Conservation (phyloP, 2,888 invertebrate species). For the Masnerella sp. region DNA sequence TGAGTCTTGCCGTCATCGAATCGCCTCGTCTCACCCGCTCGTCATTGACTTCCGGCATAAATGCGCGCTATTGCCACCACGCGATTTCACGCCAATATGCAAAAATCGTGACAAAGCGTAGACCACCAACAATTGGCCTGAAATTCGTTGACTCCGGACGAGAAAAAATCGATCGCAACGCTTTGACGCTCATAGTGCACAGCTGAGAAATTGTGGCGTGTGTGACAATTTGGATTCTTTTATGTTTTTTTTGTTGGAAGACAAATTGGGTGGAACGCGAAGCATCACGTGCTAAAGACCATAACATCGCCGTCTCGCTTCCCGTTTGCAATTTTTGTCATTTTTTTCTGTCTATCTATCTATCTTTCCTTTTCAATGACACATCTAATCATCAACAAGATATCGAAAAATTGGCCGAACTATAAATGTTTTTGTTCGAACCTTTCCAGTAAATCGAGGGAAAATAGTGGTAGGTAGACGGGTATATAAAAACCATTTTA, state of each 20-base stretch:
- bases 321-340: constrained; percentile 2
- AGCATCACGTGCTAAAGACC: constrained; percentile 39
- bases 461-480: constrained; percentile 76
- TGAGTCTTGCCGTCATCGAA: constrained; percentile 59
- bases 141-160: constrained; percentile 31
- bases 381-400: constrained; percentile 60
- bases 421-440: constrained; percentile 74
- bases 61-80: constrained; percentile 38
- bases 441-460: constrained; percentile 77
- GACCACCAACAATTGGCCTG: constrained; percentile 26
- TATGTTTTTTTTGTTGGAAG: background rate
- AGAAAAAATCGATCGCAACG: constrained; percentile 26
- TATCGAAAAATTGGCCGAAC: constrained; percentile 67
- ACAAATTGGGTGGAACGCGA: constrained; percentile 10
- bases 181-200: constrained; percentile 62
- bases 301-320: constrained; percentile 32
- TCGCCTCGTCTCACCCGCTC: constrained; percentile 58
- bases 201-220: constrained; percentile 51
- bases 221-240: constrained; percentile 32
- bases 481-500: constrained; percentile 71
- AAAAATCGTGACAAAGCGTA: background rate
- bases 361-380: constrained; percentile 39
- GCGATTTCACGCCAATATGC: constrained; percentile 21
- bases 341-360: constrained; percentile 10
- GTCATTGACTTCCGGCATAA: constrained; percentile 60